Percentiles rank a stretch among this genome's conserved stretches.
Evolutionary conservation across 2,797 vertebrate species (phyloP).

Genomic region (Darevskia nairensis): DNA sequence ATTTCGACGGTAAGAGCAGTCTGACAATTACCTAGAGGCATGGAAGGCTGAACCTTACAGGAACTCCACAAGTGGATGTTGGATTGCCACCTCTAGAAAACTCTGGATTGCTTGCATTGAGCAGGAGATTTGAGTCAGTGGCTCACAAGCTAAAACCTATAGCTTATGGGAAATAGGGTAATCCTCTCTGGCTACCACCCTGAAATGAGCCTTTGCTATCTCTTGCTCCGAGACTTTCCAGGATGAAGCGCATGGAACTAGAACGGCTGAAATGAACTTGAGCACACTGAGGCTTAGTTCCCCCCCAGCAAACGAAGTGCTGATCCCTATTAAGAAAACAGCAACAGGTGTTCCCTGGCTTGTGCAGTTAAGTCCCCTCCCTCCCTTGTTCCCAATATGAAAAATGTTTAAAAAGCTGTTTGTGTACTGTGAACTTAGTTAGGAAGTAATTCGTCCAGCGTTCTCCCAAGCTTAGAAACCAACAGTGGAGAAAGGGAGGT

Average conservation of each 20-base stretch:
- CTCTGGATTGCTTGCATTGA: too few relatives aligned
- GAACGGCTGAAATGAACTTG: constrained; percentile 7
- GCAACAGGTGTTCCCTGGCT: not conserved
- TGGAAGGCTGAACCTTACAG: not conserved
- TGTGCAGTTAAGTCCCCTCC: not conserved
- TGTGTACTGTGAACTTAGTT: not conserved
- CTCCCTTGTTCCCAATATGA: constrained; percentile 2
- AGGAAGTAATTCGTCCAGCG: not conserved
- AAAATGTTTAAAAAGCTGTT: not conserved
- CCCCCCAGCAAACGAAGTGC: not conserved
- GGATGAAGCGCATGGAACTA: not conserved
- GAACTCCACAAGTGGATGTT: not conserved
- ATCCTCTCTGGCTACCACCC: not conserved
- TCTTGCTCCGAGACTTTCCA: not conserved
- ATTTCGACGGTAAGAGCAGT: not conserved
- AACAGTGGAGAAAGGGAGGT: not conserved
- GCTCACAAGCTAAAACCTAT: not conserved
- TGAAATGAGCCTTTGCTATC: not conserved
- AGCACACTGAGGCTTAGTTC: not conserved
- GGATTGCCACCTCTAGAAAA: too few relatives aligned
- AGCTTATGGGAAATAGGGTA: not conserved
- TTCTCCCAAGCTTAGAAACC: not conserved
- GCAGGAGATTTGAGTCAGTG: too few relatives aligned
- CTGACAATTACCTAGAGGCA: not conserved
- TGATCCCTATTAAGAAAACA: not conserved